These are phyloP conservation scores for Lophura nycthemera DNA, from an alignment of 2,113 vertebrate species.

Conservation along the genomic window DNA sequence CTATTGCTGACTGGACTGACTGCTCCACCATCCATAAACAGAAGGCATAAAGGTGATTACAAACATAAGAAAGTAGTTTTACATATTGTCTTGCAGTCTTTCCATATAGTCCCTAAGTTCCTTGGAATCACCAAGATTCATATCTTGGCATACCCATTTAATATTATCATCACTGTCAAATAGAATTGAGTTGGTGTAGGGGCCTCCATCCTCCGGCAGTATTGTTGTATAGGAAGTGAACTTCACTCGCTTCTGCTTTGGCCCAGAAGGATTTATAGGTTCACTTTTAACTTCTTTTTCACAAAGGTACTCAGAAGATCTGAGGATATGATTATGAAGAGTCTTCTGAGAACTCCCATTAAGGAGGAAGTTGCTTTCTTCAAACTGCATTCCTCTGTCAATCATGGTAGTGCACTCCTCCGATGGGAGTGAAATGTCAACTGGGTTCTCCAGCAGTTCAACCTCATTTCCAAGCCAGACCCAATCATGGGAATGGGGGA, in stretches of 20 bases:
- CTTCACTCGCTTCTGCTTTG: slow-evolving; percentile 94
- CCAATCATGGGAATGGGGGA: slow-evolving; percentile 98
- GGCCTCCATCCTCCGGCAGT: slow-evolving; percentile 88
- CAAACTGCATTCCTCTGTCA: slow-evolving; percentile 88
- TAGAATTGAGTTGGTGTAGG: slow-evolving; percentile 90
- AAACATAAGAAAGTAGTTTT: slow-evolving; percentile 80
- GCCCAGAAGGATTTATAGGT: slow-evolving; percentile 83
- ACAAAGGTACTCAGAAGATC: slow-evolving; percentile 84
- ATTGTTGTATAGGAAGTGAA: slow-evolving; percentile 97
- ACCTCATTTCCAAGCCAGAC: slow-evolving; percentile 95
- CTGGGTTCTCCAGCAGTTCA: slow-evolving; percentile 88
- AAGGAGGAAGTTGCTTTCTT: slow-evolving; percentile 94
- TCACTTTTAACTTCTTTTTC: slow-evolving; percentile 86
- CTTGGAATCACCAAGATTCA: slow-evolving; percentile 89
- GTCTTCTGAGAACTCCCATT: slow-evolving; percentile 88
- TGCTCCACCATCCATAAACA: slow-evolving; percentile 77
- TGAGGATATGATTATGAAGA: slow-evolving; percentile 86
- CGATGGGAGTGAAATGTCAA: slow-evolving; percentile 81
- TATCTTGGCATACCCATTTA: slow-evolving; percentile 98
- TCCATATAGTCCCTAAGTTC: slow-evolving; percentile 97
- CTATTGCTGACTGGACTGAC: slow-evolving; percentile 79
- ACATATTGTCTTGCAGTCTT: slow-evolving; percentile 97
- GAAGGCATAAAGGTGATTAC: slow-evolving; percentile 90
- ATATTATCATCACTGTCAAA: slow-evolving; percentile 93
- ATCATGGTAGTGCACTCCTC: slow-evolving; percentile 91